These are phyloP conservation scores for Drosophila athabasca DNA, from an alignment of 1,140 invertebrate species.

Conservation along the genomic window DNA sequence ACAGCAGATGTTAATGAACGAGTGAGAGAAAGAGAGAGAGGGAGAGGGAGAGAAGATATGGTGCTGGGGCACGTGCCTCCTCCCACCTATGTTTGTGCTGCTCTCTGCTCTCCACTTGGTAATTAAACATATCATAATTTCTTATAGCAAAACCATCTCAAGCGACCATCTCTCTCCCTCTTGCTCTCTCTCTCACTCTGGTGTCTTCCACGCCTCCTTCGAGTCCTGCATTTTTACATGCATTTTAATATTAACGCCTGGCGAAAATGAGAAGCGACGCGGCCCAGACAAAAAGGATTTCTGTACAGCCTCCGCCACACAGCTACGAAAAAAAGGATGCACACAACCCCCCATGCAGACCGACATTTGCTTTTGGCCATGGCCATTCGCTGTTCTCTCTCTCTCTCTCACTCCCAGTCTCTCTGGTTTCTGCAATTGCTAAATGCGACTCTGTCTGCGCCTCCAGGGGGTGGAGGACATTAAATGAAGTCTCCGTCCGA, in stretches of 20 bases:
- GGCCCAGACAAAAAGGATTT: conserved; percentile 75
- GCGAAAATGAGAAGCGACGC: conserved; percentile 66
- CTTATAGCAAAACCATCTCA: conserved; percentile 62
- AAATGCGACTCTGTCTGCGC: conserved; percentile 52
- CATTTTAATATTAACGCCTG: conserved; percentile 76
- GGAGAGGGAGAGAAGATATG: too few species aligned
- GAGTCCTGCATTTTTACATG: conserved; percentile 72
- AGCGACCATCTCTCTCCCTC: background rate
- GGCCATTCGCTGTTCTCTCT: conserved; percentile 32
- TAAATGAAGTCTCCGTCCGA: conserved; percentile 72
- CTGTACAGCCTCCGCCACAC: conserved; percentile 2
- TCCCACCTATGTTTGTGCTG: too few species aligned
- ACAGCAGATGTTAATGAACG: conserved; percentile 82
- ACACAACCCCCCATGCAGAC: conserved; percentile 5
- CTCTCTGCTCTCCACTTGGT: conserved; percentile 50
- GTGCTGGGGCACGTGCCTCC: conserved; percentile 54
- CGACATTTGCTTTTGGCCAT: conserved; percentile 71
- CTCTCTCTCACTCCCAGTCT: too few species aligned
- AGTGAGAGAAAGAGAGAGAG: conserved; percentile 22
- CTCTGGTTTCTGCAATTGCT: conserved; percentile 60
- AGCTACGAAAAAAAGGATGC: conserved; percentile 70
- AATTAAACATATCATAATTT: conserved; percentile 82
- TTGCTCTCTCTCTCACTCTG: conserved; percentile 6
- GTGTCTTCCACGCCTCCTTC: conserved; percentile 21
- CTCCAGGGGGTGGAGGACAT: conserved; percentile 56